These are phyloP conservation scores for Vireo altiloquus DNA, from an alignment of 2,113 vertebrate species.

Conservation along the genomic window DNA sequence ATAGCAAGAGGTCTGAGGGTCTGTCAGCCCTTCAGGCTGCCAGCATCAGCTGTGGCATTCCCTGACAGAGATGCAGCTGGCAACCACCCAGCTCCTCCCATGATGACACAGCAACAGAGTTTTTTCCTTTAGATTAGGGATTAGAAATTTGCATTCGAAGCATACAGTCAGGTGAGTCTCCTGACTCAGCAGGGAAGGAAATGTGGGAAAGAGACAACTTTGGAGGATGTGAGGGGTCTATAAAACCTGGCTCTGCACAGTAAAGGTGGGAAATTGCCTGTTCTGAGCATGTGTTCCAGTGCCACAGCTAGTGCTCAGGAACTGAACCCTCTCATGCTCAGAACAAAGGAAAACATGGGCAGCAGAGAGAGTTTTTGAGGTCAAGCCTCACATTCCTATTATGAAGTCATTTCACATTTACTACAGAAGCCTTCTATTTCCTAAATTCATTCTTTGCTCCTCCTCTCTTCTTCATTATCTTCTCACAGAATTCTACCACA, in stretches of 20 bases:
- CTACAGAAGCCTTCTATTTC: not conserved
- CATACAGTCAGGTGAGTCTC: not conserved
- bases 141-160: not conserved
- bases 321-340: not conserved
- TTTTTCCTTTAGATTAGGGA: not conserved
- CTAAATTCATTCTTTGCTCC: not conserved
- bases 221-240: not conserved
- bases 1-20: not conserved
- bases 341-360: not conserved
- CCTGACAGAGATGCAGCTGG: not conserved
- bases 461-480: not conserved
- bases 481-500: not conserved
- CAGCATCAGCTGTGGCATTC: not conserved
- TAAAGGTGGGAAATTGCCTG: fast-evolving
- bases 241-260: not conserved
- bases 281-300: not conserved
- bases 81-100: not conserved
- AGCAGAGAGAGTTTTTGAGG: not conserved
- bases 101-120: not conserved
- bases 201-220: fast-evolving
- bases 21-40: not conserved
- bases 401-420: not conserved
- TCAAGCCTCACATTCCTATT: not conserved
- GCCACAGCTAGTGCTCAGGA: not conserved
- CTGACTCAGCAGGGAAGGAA: not conserved